Evolutionary conservation across 1,140 invertebrate genomes (phyloP).

Genomic region (Homarus americanus): DNA sequence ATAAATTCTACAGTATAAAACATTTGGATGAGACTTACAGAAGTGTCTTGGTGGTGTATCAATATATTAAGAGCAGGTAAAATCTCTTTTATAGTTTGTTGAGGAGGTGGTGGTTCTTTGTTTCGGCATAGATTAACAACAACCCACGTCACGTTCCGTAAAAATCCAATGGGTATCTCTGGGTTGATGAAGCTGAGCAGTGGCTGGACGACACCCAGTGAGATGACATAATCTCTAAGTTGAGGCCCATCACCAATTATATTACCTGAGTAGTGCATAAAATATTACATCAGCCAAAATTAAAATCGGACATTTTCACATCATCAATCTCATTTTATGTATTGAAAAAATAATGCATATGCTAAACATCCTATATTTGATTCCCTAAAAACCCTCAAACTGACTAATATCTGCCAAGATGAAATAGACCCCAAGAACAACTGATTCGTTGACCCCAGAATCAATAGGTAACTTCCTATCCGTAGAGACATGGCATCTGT

Average conservation of each 20-base stretch:
- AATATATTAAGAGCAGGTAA: conserved; percentile 95
- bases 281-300: background rate
- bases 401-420: too few species aligned
- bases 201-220: conserved; percentile 92
- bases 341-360: too few species aligned
- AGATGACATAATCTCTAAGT: conserved; percentile 94
- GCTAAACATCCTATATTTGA: too few species aligned
- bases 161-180: conserved; percentile 94
- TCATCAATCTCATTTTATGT: background rate
- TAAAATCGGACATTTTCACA: background rate
- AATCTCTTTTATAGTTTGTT: conserved; percentile 93
- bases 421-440: too few species aligned
- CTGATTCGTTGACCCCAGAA: too few species aligned
- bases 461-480: too few species aligned
- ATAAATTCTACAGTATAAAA: too few species aligned
- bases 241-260: conserved; percentile 95
- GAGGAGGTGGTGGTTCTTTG: conserved; percentile 94
- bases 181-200: conserved; percentile 94
- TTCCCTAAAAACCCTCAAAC: too few species aligned
- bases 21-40: conserved; percentile 86
- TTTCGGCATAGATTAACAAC: conserved; percentile 98
- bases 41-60: conserved; percentile 96
- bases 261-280: conserved; percentile 81
- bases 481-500: too few species aligned
- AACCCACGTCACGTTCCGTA: conserved; percentile 98